Evolutionary conservation across 2,113 vertebrate genomes (phyloP), one percentile per base, ranked within the genome.

Genomic region (Eulemur rufifrons): DNA sequence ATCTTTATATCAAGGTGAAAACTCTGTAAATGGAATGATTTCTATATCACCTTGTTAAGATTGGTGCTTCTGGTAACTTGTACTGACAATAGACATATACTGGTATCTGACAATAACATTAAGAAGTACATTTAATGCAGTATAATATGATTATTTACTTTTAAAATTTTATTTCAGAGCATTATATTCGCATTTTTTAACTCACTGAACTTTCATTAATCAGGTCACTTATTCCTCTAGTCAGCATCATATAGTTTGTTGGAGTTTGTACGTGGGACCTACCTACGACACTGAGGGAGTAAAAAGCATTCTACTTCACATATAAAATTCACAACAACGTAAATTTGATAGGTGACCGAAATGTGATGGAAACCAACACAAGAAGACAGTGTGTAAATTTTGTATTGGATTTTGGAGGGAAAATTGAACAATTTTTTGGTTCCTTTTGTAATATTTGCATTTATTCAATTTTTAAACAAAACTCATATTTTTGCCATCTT

Each of bases 381-480:
- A 3, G 6, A 84, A 90, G 66, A 93, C 2, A 93, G 17, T 14
- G 42, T 86, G 8, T 18, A 88, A 71, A 87, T 32, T 81, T 69
- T 74, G 34, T 84, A 64, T 27, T 83, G 21, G 20, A 88, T 74
- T 96, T 59, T 76, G 96, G n/a, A 80, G 80, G n/a, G 52, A 54
- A 78, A 94, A 86, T 80, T 76, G 18, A 32, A 68, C 20, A 88
- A 78, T 25, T 64, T 87, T 66, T 81, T 94, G n/a, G 14, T 86
- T 96, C 32, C 21, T 95, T 94, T 92, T 92, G 8, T 96, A 97
- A 97, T 50, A 66, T 94, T 86, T 91, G 96, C 0, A 71, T 95
- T 86, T 37, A 86, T 71, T 96, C 29, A 59, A 29, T 91, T 94
- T 95, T 88, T 37, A 82, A 77, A 85, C 29, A 74, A 69, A 96